Evolutionary conservation across 2,113 vertebrate genomes (phyloP).

Genomic region (Ceyx melanurus): DNA sequence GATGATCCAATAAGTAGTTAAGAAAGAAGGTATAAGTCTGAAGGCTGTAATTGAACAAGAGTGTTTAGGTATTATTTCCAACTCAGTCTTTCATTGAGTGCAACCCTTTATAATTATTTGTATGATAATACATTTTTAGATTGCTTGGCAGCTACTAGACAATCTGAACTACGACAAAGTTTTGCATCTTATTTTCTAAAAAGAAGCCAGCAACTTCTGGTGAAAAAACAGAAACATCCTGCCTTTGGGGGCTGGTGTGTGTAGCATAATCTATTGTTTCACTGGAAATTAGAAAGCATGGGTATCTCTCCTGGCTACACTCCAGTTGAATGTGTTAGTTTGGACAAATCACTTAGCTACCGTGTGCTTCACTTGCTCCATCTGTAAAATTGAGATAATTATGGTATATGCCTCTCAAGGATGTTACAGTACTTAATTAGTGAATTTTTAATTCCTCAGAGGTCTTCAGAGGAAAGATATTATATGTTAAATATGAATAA

Average conservation of each 20-base stretch:
- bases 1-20: not conserved
- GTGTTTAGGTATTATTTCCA: not conserved
- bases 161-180: conserved; percentile 8
- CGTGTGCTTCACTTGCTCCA: conserved; percentile 55
- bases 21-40: not conserved
- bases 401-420: conserved; percentile 58
- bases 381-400: conserved; percentile 64
- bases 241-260: conserved; percentile 26
- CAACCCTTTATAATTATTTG: not conserved
- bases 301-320: conserved; percentile 41
- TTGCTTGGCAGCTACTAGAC: conserved; percentile 13
- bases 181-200: conserved; percentile 37
- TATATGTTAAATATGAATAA: conserved; percentile 43
- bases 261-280: conserved; percentile 37
- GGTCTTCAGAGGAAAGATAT: conserved; percentile 42
- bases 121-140: not conserved
- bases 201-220: conserved; percentile 3
- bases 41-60: not conserved
- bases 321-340: conserved; percentile 42
- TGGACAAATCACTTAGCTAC: conserved; percentile 59
- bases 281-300: conserved; percentile 14
- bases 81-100: not conserved
- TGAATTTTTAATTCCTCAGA: conserved; percentile 54
- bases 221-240: conserved; percentile 7
- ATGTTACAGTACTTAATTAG: conserved; percentile 57